Conservation (phyloP, 2,113 vertebrate species). For the Mus pahari region DNA sequence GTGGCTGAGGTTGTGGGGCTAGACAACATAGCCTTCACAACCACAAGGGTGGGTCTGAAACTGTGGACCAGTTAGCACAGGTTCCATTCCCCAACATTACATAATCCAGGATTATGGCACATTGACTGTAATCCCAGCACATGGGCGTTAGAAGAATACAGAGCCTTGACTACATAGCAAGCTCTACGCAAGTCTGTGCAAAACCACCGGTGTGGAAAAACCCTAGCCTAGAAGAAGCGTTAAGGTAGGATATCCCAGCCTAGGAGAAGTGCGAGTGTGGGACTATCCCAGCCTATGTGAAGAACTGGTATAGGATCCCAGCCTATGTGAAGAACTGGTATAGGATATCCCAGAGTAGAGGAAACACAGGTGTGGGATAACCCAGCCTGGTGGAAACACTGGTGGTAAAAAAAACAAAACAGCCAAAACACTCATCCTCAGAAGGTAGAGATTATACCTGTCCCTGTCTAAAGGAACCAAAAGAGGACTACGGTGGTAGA, state of each 20-base stretch:
- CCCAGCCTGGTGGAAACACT: neutral
- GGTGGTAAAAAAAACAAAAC: neutral
- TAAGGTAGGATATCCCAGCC: neutral
- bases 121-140: neutral
- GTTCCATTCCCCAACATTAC: neutral
- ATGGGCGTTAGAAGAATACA: neutral
- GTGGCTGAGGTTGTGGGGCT: neutral
- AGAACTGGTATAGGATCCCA: neutral
- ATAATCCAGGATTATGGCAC: neutral
- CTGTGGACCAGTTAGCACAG: too few species aligned
- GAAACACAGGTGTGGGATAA: neutral
- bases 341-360: neutral
- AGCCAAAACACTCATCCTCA: neutral
- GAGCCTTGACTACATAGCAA: neutral
- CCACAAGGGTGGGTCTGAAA: neutral
- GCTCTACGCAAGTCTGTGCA: neutral
- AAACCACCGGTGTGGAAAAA: neutral
- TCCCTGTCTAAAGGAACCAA: neutral
- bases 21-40: neutral
- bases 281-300: neutral
- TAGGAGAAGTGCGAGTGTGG: neutral
- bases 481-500: neutral
- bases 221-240: too few species aligned
- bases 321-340: neutral
- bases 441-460: neutral